Base-by-base conservation (phyloP, 2,113 vertebrate species). In the Notarius quadriscutis region DNA sequence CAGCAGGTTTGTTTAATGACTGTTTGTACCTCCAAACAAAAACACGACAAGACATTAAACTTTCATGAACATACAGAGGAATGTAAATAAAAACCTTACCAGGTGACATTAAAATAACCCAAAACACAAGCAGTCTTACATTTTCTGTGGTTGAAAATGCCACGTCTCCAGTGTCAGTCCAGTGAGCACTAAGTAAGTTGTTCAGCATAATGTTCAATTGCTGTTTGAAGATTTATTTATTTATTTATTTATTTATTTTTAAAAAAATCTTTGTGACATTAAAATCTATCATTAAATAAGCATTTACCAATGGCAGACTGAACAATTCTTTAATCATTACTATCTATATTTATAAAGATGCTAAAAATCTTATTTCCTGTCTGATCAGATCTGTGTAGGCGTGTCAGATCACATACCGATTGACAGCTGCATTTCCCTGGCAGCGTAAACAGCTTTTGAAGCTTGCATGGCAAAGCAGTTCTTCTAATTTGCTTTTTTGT, bases 31-130 rank as follows among this genome's bases (percentile, higher is more conserved):
- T 14, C 1, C 14, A 18, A 18, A 20, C 7, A 30, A 7, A 20
- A 80, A 27, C 57, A 60, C 41, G 57, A 22, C 78, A 22, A 18
- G 5, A 58, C 7, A 30, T 30, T 30, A 30, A 30, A 30, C 30
- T 34, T 81, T 2, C 22, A 10, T 80, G n/a, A 60, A 58, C 20
- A 81, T 62, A 34, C 30, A 7, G 30, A 60, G 55, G 1, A 62
- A 62, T 81, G 30, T 60, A 60, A 62, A 27, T 62, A 4, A 30
- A 60, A 60, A 60, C 0, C 10, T 62, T 60, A 41, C 8, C 18
- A 81, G 30, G 18, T 81, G 79, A 81, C 79, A 81, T 81, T 60
- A 62, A 79, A 81, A 41, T 57, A 58, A 14, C 55, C 9, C 7
- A 34, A 58, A 58, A 20, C 79, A 81, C 57, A 41, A 41, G 20